Evolutionary conservation across 2,888 invertebrate species (phyloP), one percentile per base, ranked within the genome.

Genomic region (Homarus gammarus): DNA sequence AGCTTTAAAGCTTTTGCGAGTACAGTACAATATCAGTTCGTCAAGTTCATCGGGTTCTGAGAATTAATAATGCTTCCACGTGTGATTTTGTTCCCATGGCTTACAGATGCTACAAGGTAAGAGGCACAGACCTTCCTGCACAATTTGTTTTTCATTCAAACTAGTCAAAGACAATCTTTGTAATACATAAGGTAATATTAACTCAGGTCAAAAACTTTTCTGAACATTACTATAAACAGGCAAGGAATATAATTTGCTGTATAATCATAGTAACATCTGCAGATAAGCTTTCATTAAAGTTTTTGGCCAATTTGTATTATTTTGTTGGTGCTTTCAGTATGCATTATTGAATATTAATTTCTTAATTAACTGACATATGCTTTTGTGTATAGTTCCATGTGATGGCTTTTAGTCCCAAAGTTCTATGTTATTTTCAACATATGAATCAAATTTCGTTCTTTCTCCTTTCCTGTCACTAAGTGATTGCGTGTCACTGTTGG

Each of bases 271-370:
- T 64, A 64, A 64, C 8, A 64, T 64, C 8, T 27, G 31, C 64
- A 64, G n/a, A 64, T 64, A 64, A n/a, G 27, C 12, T 27, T 64
- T 64, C 64, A 64, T 64, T 36, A 33, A 77, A 86, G 86, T 86
- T 86, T 86, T 86, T 86, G 86, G 49, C 78, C 86, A 36, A 6
- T 86, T 78, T 86, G 78, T 86, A 83, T 83, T 38, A 78, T 78
- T 78, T 77, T 86, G 86, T 86, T 86, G 86, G 86, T 86, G 86
- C 86, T 86, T 86, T 83, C 68, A 78, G 51, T 86, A 86, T 86
- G 86, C 86, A 86, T 86, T 86, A 86, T 86, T 78, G 78, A 86
- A 78, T 86, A 77, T 68, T 78, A 86, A 36, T 86, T 78, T 73
- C 36, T 56, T 15, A 33, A 40, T 38, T 75, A 75, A 31, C 8